A percentile compares a stretch with the other conserved stretches of the same genome.
Evolutionary conservation across 2,888 invertebrate species (phyloP).

Genomic region (Toxonevra muliebris): DNA sequence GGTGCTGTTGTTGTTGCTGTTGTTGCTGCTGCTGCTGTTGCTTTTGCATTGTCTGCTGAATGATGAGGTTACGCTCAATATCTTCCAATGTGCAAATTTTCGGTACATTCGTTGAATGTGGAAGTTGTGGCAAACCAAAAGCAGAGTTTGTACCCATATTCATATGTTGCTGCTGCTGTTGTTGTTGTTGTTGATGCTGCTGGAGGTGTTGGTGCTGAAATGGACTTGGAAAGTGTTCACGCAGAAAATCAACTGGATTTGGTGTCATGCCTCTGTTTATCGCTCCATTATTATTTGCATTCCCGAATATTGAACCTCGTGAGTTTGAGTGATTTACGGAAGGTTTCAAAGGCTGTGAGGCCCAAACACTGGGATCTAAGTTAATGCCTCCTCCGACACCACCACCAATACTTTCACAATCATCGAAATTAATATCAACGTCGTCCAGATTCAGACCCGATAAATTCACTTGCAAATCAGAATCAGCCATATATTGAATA

Average conservation of each 20-base stretch:
- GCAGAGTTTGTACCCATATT: conserved; percentile 43
- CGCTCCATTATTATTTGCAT: neutral
- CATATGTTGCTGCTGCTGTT: conserved; percentile 29
- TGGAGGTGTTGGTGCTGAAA: conserved; percentile 44
- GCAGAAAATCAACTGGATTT: conserved; percentile 53
- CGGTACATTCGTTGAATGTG: conserved; percentile 42
- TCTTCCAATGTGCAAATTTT: conserved; percentile 64
- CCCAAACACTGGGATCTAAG: conserved; percentile 67
- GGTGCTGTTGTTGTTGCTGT: conserved; percentile 41
- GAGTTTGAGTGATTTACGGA: conserved; percentile 52
- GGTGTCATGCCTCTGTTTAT: conserved; percentile 31
- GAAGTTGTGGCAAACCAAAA: conserved; percentile 46
- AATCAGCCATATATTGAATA: conserved; percentile 53
- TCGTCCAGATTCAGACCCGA: conserved; percentile 63
- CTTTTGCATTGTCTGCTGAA: conserved; percentile 58
- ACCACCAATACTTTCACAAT: conserved; percentile 46
- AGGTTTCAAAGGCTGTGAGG: conserved; percentile 44
- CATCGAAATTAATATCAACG: conserved; percentile 60
- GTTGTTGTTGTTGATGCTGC: conserved; percentile 38
- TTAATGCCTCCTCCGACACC: conserved; percentile 44
- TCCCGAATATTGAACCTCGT: neutral
- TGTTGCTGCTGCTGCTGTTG: conserved; percentile 46
- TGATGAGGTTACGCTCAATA: conserved; percentile 63
- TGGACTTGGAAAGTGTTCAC: conserved; percentile 54
- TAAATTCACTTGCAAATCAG: conserved; percentile 62